Base-by-base conservation (phyloP, 2,113 vertebrate genomes). In the Rhinoptilus africanus region DNA sequence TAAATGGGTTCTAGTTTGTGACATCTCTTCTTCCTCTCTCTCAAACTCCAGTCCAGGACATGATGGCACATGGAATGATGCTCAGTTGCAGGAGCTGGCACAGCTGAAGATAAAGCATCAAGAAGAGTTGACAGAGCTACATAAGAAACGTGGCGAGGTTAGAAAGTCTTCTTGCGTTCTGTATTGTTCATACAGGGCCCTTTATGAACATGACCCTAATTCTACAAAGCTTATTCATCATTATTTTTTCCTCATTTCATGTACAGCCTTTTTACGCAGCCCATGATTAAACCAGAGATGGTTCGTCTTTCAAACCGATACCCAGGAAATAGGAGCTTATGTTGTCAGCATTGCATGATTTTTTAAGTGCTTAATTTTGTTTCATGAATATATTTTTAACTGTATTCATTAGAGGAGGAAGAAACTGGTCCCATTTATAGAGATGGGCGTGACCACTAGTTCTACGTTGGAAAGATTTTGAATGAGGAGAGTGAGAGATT, bases 61-160 rank as follows among this genome's bases (percentile, higher is more conserved):
- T 1, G 99, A 99, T 63, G 92, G 98, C 7, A 69, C 98, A 0
- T 98, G 99, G 93, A 98, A 97, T 6, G 99, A 99, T 4, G 93
- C 96, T 68, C 97, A 99, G 74, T 97, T 99, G 76, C 99, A 99
- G 95, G 99, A 99, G 23, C 98, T 99, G 98, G 98, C 99, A 85
- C 98, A 99, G 93, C 98, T 99, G 98, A 98, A 98, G 82, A 99
- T 99, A 35, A 98, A 98, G 73, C 99, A 99, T 89, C 99, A 99
- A 80, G 99, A 99, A 95, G 99, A 99, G 89, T 98, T 99, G 82
- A 99, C 99, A 2, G 99, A 99, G 81, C 98, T 99, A 64, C 99
- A 99, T 97, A 99, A 99, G 98, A 99, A 99, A 72, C 98, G 99
- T 73, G 99, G 99, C 37, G 99, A 99, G 99, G 99, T 99, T 93